phyloP scores from a whole-genome alignment of 2,797 vertebrate genomes.

The Helarctos malayanus region DNA sequence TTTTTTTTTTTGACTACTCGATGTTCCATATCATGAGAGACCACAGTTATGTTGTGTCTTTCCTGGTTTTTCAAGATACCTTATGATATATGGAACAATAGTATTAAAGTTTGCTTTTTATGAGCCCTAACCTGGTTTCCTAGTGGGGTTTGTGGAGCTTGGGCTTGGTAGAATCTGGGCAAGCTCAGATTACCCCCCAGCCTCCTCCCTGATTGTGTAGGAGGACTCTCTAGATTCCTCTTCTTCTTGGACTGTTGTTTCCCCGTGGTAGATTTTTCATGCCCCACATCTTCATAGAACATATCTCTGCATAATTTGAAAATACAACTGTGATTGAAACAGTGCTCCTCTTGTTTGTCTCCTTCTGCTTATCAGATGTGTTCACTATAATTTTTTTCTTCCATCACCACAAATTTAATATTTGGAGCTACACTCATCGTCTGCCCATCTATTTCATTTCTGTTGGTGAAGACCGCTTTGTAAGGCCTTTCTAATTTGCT shows the following conservation, averaged over 20 bases:
- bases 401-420: background rate
- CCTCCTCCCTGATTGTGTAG: background rate
- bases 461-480: background rate
- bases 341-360: background rate
- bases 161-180: background rate
- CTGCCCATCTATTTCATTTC: background rate
- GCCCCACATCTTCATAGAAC: background rate
- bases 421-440: background rate
- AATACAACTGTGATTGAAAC: background rate
- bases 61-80: slow-evolving; percentile 31
- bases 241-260: background rate
- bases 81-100: background rate
- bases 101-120: background rate
- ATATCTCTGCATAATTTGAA: background rate
- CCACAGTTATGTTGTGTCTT: slow-evolving; percentile 3
- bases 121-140: background rate
- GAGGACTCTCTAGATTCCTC: background rate
- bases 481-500: background rate
- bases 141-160: background rate
- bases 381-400: background rate
- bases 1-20: background rate
- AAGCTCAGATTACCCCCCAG: background rate
- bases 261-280: background rate
- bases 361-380: background rate
- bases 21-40: background rate